phyloP scores from a whole-genome alignment of 2,113 vertebrate genomes.

The Oenanthe oenanthe region DNA sequence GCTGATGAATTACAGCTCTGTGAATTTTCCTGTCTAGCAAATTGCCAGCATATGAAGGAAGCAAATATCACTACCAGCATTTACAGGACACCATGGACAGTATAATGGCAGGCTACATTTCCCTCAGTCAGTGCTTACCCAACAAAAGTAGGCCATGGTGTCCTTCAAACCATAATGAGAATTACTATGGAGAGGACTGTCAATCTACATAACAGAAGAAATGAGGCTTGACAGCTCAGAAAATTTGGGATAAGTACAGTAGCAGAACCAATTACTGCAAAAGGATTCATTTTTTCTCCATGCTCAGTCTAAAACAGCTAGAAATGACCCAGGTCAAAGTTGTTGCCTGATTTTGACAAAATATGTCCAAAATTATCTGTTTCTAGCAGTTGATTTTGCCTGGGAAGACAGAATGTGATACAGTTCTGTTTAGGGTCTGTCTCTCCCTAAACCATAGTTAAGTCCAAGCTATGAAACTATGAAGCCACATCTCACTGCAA shows the following conservation, averaged over 20 bases:
- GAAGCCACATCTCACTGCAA: background rate
- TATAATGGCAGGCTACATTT: background rate
- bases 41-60: background rate
- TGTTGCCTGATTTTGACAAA: background rate
- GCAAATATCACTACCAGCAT: background rate
- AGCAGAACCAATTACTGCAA: slow-evolving; percentile 8
- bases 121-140: background rate
- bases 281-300: background rate
- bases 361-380: background rate
- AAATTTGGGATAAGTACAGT: slow-evolving; percentile 49
- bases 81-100: background rate
- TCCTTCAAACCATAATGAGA: slow-evolving; percentile 55
- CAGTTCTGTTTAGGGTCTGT: background rate
- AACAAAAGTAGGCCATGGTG: slow-evolving; percentile 25
- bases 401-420: background rate
- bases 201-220: slow-evolving; percentile 42
- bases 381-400: background rate
- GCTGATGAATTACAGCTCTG: slow-evolving; percentile 34
- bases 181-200: background rate
- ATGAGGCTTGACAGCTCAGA: slow-evolving; percentile 46
- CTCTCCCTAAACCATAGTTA: background rate
- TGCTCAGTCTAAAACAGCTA: background rate
- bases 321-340: background rate
- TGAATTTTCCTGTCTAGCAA: background rate
- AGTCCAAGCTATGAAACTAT: background rate